Evolutionary conservation across 2,888 invertebrate species (phyloP).

Genomic region (Protonemura montana): DNA sequence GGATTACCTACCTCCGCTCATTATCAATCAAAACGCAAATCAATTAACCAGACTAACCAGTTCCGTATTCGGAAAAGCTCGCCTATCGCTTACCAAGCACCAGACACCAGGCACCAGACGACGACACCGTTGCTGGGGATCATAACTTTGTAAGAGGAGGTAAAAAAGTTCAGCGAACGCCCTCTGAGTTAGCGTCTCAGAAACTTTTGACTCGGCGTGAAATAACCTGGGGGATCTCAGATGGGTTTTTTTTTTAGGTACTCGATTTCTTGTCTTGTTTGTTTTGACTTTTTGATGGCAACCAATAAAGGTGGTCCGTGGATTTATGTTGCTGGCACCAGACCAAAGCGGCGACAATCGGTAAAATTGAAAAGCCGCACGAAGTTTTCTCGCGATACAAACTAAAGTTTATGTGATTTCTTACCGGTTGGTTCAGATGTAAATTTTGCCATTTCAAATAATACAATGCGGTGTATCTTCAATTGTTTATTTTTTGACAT

Average conservation of each 20-base stretch:
- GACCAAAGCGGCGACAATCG: background rate
- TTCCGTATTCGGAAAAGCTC: background rate
- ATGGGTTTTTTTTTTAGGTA: background rate
- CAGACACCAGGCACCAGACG: background rate
- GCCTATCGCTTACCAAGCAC: background rate
- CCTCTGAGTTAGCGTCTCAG: background rate
- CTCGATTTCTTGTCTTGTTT: background rate
- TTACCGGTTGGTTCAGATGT: background rate
- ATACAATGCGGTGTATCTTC: background rate
- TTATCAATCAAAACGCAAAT: background rate
- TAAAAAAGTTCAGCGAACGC: background rate
- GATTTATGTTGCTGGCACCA: background rate
- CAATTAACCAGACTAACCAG: background rate
- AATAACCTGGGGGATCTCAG: background rate
- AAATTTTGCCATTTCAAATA: background rate
- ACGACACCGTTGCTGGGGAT: background rate
- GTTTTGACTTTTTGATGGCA: background rate
- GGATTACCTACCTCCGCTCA: background rate
- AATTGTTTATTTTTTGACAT: too few species aligned
- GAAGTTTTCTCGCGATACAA: background rate
- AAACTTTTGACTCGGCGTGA: background rate
- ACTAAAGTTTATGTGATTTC: background rate
- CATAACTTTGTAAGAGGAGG: background rate
- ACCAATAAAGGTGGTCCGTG: background rate
- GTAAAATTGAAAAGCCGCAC: background rate